Percentiles rank a stretch among this genome's conserved stretches.
Conservation (phyloP, 2,113 vertebrate species). For the Motacilla tschutschensis region DNA sequence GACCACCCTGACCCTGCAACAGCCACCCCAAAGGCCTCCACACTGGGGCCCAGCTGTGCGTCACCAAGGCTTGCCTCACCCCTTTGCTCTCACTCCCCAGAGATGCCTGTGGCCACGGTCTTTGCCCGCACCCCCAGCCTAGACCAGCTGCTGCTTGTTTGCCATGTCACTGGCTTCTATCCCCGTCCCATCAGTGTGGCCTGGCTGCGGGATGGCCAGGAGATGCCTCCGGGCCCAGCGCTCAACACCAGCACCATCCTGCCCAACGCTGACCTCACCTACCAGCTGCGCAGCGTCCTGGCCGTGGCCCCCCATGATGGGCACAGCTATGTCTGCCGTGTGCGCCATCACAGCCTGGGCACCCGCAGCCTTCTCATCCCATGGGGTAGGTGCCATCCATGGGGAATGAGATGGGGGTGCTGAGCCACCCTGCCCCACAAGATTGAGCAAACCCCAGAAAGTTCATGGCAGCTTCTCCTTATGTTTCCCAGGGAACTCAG, state of each 20-base stretch:
- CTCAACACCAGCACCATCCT: not conserved
- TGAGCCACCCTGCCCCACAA: rapidly evolving
- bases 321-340: not conserved
- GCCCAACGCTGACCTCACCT: constrained; percentile 25
- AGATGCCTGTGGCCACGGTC: not conserved
- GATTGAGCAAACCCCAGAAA: not conserved
- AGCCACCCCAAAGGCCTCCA: not conserved
- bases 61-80: rapidly evolving
- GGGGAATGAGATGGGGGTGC: not conserved
- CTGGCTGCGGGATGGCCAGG: constrained; percentile 10
- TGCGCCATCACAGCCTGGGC: constrained; percentile 15
- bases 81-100: not conserved
- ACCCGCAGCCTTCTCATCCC: not conserved
- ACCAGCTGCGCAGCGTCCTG: not conserved
- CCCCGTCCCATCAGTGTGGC: not conserved
- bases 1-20: not conserved
- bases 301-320: not conserved
- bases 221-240: not conserved
- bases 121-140: not conserved
- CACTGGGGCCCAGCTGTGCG: rapidly evolving
- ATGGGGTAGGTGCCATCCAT: not conserved
- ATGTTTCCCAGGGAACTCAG: not conserved
- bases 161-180: not conserved
- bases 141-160: not conserved
- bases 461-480: not conserved